Evolutionary conservation across 2,888 invertebrate species (phyloP), one percentile per base, ranked within the genome.

Genomic region (Pogonocherus hispidulus): DNA sequence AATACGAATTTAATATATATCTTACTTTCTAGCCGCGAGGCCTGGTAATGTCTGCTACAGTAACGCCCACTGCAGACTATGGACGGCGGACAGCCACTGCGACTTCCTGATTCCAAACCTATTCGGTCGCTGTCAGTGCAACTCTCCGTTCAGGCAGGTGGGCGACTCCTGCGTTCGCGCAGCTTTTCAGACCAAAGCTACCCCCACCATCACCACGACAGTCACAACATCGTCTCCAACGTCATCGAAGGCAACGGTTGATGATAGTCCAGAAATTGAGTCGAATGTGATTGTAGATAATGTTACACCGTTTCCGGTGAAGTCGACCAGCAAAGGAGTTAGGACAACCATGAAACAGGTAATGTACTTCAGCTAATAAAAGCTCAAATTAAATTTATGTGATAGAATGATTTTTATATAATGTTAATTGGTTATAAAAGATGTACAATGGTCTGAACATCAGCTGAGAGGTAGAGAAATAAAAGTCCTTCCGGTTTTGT

Each of bases 1-100:
- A n/a, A n/a, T n/a, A n/a, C n/a, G n/a, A n/a, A n/a, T n/a, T n/a
- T 27, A 27, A 27, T 27, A 27, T 8, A 3, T 8, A 27, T 27
- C 8, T 27, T 5, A 5, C 8, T 66, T 87, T 88, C n/a, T 88
- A 96, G 96, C 95, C 78, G 94, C 96, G 18, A 90, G 91, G 81
- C 91, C 94, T 32, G 94, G 95, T 66, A 93, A 94, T 78, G 94
- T 95, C 41, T 97, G 96, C 84, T 95, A 96, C 86, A 95, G 94
- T 81, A 94, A 96, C 84, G 92, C 93, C 69, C 96, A 96, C 84
- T 97, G 96, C 83, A 91, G 92, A 69, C 89, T 96, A 80, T 94
- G 93, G 90, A 94, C 94, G 78, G 89, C 89, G 71, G 91, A 93
- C 81, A 94, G 94, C 73, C 93, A 94, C 81, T 97, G 96, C 81